phyloP scores from a whole-genome alignment of 2,113 vertebrate genomes.

The Peromyscus polionotus region DNA sequence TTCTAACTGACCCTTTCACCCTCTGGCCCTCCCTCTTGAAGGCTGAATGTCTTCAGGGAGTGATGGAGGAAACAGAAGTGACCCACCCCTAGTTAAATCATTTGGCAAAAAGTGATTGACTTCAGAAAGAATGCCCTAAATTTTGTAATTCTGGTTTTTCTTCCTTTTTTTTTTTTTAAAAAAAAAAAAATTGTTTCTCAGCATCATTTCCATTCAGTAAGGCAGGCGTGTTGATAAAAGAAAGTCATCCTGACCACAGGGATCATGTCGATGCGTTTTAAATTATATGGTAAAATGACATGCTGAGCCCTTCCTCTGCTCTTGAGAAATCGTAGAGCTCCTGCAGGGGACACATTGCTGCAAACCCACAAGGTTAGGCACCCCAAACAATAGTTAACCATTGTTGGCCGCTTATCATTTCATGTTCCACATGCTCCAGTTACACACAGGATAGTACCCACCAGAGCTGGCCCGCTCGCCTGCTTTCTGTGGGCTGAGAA shows the following conservation, averaged over 20 bases:
- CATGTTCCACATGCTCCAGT: not conserved
- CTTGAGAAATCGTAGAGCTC: not conserved
- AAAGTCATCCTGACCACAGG: slow-evolving; percentile 15
- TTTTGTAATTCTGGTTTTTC: slow-evolving; percentile 68
- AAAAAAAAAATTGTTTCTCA: not conserved
- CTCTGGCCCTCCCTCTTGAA: slow-evolving; percentile 35
- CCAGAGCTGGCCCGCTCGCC: not conserved
- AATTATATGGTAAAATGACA: slow-evolving; percentile 8
- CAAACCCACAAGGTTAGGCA: not conserved
- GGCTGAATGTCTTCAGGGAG: slow-evolving; percentile 53
- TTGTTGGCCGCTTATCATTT: not conserved
- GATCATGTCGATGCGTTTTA: not conserved
- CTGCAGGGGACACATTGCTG: not conserved
- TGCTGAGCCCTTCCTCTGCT: not conserved
- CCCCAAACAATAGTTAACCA: not conserved
- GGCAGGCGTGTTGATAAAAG: not conserved
- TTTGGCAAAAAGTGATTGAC: slow-evolving; percentile 32
- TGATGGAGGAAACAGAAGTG: slow-evolving; percentile 42
- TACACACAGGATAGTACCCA: not conserved
- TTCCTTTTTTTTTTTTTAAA: not conserved
- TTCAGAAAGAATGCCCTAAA: slow-evolving; percentile 55
- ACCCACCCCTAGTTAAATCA: slow-evolving; percentile 59
- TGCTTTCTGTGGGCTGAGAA: not conserved
- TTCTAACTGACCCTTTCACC: slow-evolving; percentile 6
- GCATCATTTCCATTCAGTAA: slow-evolving; percentile 50